These are phyloP conservation scores for Mercenaria mercenaria DNA, from an alignment of 1,140 invertebrate genomes.

Conservation along the genomic window DNA sequence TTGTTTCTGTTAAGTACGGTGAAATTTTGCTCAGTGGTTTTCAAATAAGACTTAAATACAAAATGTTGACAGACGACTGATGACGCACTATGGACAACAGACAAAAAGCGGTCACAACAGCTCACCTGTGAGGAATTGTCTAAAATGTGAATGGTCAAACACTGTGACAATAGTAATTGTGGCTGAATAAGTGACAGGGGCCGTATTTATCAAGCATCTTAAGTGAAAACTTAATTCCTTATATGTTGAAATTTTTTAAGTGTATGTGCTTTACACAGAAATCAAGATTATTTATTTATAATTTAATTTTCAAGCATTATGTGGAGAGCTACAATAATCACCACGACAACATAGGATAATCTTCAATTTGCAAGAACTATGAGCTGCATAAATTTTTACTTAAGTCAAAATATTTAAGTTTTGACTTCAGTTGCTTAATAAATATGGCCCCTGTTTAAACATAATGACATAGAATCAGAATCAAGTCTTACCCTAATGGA, in stretches of 20 bases:
- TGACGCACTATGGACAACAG: not conserved
- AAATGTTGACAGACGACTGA: no score
- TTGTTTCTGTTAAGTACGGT: no score
- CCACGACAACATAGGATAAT: not conserved
- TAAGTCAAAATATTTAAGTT: not conserved
- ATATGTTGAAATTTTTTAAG: not conserved
- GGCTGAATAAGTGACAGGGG: no score
- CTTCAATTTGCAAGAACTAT: not conserved
- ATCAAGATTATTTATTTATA: no score
- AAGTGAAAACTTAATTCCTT: not conserved
- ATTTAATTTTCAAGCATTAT: no score
- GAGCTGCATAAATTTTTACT: not conserved
- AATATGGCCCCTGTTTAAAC: not conserved
- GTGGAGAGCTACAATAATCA: no score
- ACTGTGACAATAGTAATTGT: no score
- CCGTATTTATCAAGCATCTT: no score
- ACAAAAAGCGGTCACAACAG: not conserved
- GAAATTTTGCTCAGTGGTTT: no score
- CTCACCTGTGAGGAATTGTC: not conserved
- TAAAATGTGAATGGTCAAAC: not conserved
- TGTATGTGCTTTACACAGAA: no score
- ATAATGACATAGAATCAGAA: not conserved
- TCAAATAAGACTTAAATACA: no score
- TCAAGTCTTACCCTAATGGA: not conserved
- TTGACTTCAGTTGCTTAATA: no score